A percentile compares a stretch with the other conserved stretches of the same genome.
Conservation (phyloP, 2,888 invertebrate species). For the Macaria notata region DNA sequence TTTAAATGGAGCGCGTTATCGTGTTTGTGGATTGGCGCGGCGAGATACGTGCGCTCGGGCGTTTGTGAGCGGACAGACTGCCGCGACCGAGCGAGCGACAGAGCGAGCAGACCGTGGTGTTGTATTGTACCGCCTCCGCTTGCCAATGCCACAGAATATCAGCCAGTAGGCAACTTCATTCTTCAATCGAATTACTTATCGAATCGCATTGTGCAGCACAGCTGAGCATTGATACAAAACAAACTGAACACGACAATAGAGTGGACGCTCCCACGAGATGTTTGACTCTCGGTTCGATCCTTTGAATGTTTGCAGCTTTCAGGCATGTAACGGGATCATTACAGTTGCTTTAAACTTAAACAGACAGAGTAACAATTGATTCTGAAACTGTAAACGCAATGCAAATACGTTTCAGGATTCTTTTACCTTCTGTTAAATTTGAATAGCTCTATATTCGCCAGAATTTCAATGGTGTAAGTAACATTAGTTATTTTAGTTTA, state of each 20-base stretch:
- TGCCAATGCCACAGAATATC: slow-evolving; percentile 32
- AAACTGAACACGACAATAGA: slow-evolving; percentile 52
- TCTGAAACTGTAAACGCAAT: slow-evolving; percentile 12
- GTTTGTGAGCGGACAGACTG: slow-evolving; percentile 68
- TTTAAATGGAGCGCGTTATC: slow-evolving; percentile 74
- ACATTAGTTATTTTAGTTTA: too few relatives aligned
- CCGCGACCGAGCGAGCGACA: slow-evolving; percentile 30
- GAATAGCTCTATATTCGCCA: too few relatives aligned
- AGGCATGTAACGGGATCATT: slow-evolving; percentile 34
- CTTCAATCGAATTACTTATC: slow-evolving; percentile 69
- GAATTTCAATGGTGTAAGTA: too few relatives aligned
- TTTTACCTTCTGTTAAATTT: too few relatives aligned
- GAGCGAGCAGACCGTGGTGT: slow-evolving; percentile 26
- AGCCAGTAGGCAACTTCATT: background rate
- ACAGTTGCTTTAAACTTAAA: slow-evolving; percentile 36
- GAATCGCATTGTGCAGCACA: slow-evolving; percentile 50
- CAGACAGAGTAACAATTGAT: slow-evolving; percentile 2
- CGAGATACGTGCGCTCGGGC: slow-evolving; percentile 60
- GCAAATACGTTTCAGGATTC: background rate
- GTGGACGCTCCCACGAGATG: slow-evolving; percentile 61
- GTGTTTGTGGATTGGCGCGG: slow-evolving; percentile 38
- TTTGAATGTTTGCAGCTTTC: slow-evolving; percentile 29
- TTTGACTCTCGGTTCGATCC: slow-evolving; percentile 43
- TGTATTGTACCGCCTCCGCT: slow-evolving; percentile 39
- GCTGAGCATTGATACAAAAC: slow-evolving; percentile 43